Conservation (phyloP, 1,140 invertebrate genomes). For the Drosophila saltans region DNA sequence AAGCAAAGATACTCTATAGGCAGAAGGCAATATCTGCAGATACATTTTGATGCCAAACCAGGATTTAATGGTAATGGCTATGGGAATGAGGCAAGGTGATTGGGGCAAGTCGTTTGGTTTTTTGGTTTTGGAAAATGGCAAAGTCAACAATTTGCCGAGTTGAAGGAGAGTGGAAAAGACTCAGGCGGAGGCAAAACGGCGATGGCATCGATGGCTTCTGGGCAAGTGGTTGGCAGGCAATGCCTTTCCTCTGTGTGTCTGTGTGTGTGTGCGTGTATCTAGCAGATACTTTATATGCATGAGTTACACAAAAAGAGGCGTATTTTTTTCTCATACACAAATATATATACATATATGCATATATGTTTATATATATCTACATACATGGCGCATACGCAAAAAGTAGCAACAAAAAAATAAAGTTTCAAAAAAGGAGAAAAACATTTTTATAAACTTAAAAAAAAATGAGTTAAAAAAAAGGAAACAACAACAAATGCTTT, state of each 20-base stretch:
- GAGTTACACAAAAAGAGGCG: slow-evolving; percentile 62
- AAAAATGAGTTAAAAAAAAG: slow-evolving; percentile 35
- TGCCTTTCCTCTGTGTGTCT: slow-evolving; percentile 39
- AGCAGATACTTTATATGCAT: slow-evolving; percentile 65
- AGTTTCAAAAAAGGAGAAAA: too few species aligned
- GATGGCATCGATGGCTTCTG: slow-evolving; percentile 7
- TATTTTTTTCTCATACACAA: slow-evolving; percentile 47
- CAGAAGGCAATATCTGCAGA: slow-evolving; percentile 50
- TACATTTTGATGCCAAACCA: slow-evolving; percentile 32
- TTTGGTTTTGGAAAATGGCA: slow-evolving; percentile 14
- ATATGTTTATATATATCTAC: not conserved
- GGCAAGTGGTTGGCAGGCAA: slow-evolving; percentile 11
- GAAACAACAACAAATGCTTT: slow-evolving; percentile 13
- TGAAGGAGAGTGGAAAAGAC: not conserved
- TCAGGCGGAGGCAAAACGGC: not conserved
- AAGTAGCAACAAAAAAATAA: not conserved
- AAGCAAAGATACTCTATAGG: slow-evolving; percentile 24
- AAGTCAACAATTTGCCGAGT: not conserved
- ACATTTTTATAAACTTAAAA: slow-evolving; percentile 6
- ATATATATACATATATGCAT: not conserved
- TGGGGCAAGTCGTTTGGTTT: slow-evolving; percentile 20
- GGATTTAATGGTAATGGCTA: slow-evolving; percentile 24
- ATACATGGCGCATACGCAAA: not conserved
- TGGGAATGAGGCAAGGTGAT: slow-evolving; percentile 18
- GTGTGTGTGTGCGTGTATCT: slow-evolving; percentile 41